phyloP scores from a whole-genome alignment of 1,140 invertebrate species.

The Drosophila sproati region DNA sequence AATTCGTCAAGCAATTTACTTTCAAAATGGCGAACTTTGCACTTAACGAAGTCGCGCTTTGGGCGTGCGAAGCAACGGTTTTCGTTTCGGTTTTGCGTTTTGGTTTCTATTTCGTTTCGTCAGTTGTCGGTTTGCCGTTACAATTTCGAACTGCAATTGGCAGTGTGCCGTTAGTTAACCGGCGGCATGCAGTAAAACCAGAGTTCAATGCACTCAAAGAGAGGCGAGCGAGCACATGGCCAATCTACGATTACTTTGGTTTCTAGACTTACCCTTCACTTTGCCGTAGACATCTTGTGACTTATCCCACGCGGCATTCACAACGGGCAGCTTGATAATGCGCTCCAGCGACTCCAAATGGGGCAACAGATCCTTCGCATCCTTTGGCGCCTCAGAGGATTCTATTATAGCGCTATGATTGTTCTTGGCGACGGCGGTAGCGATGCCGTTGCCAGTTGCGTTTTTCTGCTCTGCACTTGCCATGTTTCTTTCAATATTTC shows the following conservation, averaged over 20 bases:
- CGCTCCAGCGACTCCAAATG: conserved; percentile 86
- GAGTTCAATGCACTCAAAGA: conserved; percentile 63
- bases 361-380: conserved; percentile 84
- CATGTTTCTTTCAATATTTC: conserved; percentile 46
- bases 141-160: conserved; percentile 28
- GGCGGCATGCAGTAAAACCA: background rate
- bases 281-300: conserved; percentile 86
- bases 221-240: conserved; percentile 4
- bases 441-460: conserved; percentile 44
- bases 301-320: conserved; percentile 86
- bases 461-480: conserved; percentile 76
- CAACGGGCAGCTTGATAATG: conserved; percentile 86
- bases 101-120: conserved; percentile 31
- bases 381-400: conserved; percentile 62
- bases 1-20: conserved; percentile 36
- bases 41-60: conserved; percentile 18
- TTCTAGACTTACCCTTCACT: conserved; percentile 85
- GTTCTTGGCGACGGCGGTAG: conserved; percentile 52
- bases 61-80: conserved; percentile 36
- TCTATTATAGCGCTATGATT: conserved; percentile 23
- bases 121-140: conserved; percentile 23
- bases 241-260: conserved; percentile 3
- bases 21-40: conserved; percentile 54
- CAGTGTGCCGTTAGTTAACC: conserved; percentile 54
- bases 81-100: conserved; percentile 18